phyloP scores from a whole-genome alignment of 2,888 invertebrate species.

The Drosophila borealis region DNA sequence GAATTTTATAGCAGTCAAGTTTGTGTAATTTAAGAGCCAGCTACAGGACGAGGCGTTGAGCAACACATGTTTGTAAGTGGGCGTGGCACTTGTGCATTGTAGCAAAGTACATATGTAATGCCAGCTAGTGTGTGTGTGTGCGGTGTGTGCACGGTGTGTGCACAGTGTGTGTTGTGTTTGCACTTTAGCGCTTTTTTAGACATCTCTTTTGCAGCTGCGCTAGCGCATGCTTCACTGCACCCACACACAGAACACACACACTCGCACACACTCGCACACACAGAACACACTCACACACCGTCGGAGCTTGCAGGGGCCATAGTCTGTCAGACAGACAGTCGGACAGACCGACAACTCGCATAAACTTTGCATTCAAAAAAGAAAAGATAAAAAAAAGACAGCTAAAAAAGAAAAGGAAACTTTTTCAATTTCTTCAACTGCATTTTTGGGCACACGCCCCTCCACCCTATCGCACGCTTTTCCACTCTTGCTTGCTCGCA shows the following conservation, averaged over 20 bases:
- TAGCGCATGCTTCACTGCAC: slow-evolving; percentile 51
- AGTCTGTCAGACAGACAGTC: slow-evolving; percentile 11
- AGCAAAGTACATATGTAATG: slow-evolving; percentile 19
- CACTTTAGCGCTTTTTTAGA: slow-evolving; percentile 44
- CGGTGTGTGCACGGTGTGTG: slow-evolving; percentile 13
- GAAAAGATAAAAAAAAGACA: slow-evolving; percentile 18
- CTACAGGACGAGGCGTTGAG: slow-evolving; percentile 60
- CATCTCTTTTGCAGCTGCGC: slow-evolving; percentile 42
- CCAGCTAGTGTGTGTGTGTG: slow-evolving; percentile 21
- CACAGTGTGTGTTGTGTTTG: slow-evolving; percentile 21
- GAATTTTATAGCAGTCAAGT: slow-evolving; percentile 80
- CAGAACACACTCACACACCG: not conserved
- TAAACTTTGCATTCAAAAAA: slow-evolving; percentile 59
- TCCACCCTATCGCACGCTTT: too few relatives aligned
- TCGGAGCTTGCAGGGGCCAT: slow-evolving; percentile 15
- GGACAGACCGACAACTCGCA: slow-evolving; percentile 33
- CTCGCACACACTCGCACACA: not conserved
- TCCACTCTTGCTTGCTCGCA: too few relatives aligned
- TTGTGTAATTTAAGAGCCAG: slow-evolving; percentile 62
- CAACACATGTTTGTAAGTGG: slow-evolving; percentile 73
- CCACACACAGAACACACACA: not conserved
- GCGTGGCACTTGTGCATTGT: slow-evolving; percentile 47
- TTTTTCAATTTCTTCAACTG: slow-evolving; percentile 80
- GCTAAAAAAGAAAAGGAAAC: slow-evolving; percentile 43
- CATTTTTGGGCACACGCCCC: slow-evolving; percentile 41